These are phyloP conservation scores for Heliocidaris erythrogramma DNA, from an alignment of 35 echinoderm and acorn worm genomes.

Conservation along the genomic window DNA sequence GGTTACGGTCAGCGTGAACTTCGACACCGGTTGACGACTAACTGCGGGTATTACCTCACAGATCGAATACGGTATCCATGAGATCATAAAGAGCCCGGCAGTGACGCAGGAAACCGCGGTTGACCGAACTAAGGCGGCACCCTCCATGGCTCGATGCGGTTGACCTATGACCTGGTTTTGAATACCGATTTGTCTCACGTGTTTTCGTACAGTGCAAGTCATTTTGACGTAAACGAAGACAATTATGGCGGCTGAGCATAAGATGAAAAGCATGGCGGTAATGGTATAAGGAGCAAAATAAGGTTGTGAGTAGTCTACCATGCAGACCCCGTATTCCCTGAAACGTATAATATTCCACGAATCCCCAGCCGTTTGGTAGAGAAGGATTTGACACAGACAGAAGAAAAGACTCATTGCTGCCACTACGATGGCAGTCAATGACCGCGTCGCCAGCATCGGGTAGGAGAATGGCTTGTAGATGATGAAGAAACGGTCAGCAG, in stretches of 20 bases:
- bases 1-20: not conserved
- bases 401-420: not conserved
- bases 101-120: not conserved
- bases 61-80: conserved; percentile 19
- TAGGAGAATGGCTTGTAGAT: not conserved
- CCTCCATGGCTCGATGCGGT: not conserved
- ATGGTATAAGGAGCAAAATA: conserved; percentile 13
- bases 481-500: conserved; percentile 17
- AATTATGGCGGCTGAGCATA: not conserved
- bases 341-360: conserved; percentile 7
- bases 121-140: not conserved
- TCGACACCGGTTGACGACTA: not conserved
- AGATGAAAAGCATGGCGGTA: not conserved
- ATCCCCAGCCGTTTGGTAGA: not conserved
- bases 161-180: conserved; percentile 5
- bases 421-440: not conserved
- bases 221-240: not conserved
- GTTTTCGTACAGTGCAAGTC: not conserved
- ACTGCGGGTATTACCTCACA: conserved; percentile 21
- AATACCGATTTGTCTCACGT: not conserved
- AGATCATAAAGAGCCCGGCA: not conserved
- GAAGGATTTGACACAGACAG: not conserved
- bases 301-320: conserved; percentile 26
- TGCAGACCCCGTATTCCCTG: not conserved
- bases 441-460: not conserved